phyloP scores from a whole-genome alignment of 1,140 invertebrate species.

The Galleria mellonella region DNA sequence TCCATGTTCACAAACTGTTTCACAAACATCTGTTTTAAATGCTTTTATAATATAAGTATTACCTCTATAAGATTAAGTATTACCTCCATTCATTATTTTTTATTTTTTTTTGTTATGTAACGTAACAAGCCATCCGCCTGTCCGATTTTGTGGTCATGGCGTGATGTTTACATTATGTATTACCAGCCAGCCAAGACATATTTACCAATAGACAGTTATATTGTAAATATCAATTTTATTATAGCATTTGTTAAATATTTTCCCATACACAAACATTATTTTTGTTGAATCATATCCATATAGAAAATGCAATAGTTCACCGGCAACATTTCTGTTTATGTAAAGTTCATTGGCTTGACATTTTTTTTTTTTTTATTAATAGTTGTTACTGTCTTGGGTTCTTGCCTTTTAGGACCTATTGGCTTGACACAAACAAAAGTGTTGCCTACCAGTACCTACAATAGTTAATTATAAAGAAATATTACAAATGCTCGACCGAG shows the following conservation, averaged over 20 bases:
- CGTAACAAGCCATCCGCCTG: slow-evolving; percentile 9
- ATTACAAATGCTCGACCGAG: slow-evolving; percentile 55
- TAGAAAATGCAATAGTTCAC: slow-evolving; percentile 68
- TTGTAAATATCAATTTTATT: slow-evolving; percentile 62
- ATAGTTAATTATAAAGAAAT: slow-evolving; percentile 66
- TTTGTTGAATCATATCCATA: slow-evolving; percentile 66
- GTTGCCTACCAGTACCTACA: slow-evolving; percentile 43
- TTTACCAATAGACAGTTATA: slow-evolving; percentile 9
- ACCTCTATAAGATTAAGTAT: slow-evolving; percentile 69
- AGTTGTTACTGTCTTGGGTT: no score
- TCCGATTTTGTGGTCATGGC: background rate
- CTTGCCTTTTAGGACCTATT: no score
- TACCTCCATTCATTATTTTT: slow-evolving; percentile 61
- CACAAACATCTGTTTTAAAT: slow-evolving; percentile 46
- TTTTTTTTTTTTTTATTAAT: no score
- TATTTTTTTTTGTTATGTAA: slow-evolving; percentile 36
- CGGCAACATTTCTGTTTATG: slow-evolving; percentile 28
- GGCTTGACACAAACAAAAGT: no score
- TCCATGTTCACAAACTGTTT: slow-evolving; percentile 56
- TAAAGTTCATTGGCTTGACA: slow-evolving; percentile 7
- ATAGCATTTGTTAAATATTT: slow-evolving; percentile 63
- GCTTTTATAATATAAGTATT: slow-evolving; percentile 63
- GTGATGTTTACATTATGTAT: slow-evolving; percentile 4
- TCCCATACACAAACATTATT: slow-evolving; percentile 56
- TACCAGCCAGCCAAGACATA: background rate